Base-by-base conservation (phyloP, 1,140 invertebrate genomes). In the Trichomalopsis sarcophagae region DNA sequence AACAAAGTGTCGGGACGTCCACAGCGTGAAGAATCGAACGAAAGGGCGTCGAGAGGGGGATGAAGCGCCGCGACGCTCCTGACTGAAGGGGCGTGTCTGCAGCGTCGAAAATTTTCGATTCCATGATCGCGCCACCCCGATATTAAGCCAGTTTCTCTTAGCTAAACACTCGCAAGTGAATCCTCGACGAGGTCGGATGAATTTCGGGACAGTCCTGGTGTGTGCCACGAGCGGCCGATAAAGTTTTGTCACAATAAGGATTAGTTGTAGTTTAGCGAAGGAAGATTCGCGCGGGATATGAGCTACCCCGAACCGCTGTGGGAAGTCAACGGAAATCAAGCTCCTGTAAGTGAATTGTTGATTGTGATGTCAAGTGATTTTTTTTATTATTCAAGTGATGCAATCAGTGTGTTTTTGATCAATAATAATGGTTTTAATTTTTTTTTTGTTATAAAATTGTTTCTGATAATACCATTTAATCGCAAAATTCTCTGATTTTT, bases 281-380 rank as follows among this genome's bases (percentile, higher is more conserved):
- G 62, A 74, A 88, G 5, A 55, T 76, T 88, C 68, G 27, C 84
- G 75, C 89, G 85, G 91, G 91, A 92, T 92, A 93, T 93, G 92
- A 93, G 89, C 90, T 93, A 93, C 91, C 88, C 90, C 89, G 91
- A 93, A 91, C 89, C 91, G 47, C 83, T 92, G 86, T 93, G 92
- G 92, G 92, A 93, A 90, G 92, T 93, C 69, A 93, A 93, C 89
- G 92, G 92, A 90, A 92, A 93, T 89, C 92, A 93, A 90, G 86
- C 89, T 84, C 91, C 91, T 90, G 92, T 93, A 88, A 90, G 91
- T 90, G 82, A 6, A 36, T 27, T 27, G 13, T 40, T 14, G 2
- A 62, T n/a, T 44, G 40, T 69, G 50, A 21, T 47, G 50, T 62
- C n/a, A n/a, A 62, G 55, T 62, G 55, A 21, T 27, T 30, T 62